These are phyloP conservation scores for Bedellia somnulentella DNA, from an alignment of 2,888 invertebrate genomes.

Conservation along the genomic window DNA sequence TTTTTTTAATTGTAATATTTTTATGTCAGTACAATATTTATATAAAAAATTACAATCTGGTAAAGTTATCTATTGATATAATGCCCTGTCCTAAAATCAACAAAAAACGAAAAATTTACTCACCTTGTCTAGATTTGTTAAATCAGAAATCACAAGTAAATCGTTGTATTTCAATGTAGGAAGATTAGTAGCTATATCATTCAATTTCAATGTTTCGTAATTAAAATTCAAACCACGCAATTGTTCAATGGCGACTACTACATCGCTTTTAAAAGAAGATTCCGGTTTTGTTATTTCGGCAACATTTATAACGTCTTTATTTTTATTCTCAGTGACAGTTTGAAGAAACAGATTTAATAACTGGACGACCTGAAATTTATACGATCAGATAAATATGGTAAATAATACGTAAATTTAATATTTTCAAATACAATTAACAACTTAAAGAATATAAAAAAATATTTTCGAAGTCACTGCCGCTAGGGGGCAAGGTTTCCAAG, in stretches of 20 bases:
- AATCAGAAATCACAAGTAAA: no score
- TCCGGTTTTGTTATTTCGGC: background rate
- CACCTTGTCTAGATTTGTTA: no score
- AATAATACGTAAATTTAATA: no score
- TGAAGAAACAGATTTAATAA: constrained; percentile 2
- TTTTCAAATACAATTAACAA: background rate
- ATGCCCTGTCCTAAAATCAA: no score
- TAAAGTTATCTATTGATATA: no score
- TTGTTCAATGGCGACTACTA: background rate
- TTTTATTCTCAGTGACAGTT: constrained; percentile 1
- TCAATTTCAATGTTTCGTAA: background rate
- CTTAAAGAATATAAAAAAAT: background rate
- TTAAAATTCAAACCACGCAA: background rate
- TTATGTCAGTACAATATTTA: no score
- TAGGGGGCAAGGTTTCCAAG: no score
- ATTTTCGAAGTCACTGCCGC: background rate
- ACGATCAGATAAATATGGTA: no score
- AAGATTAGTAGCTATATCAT: background rate
- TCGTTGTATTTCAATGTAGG: no score
- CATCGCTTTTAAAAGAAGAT: background rate
- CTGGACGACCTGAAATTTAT: constrained; percentile 3
- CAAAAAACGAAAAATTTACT: no score
- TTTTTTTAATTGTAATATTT: no score
- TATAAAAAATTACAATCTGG: no score
- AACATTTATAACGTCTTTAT: background rate